These are phyloP conservation scores for Danionella dracula DNA, from an alignment of 2,797 vertebrate species.

Conservation along the genomic window DNA sequence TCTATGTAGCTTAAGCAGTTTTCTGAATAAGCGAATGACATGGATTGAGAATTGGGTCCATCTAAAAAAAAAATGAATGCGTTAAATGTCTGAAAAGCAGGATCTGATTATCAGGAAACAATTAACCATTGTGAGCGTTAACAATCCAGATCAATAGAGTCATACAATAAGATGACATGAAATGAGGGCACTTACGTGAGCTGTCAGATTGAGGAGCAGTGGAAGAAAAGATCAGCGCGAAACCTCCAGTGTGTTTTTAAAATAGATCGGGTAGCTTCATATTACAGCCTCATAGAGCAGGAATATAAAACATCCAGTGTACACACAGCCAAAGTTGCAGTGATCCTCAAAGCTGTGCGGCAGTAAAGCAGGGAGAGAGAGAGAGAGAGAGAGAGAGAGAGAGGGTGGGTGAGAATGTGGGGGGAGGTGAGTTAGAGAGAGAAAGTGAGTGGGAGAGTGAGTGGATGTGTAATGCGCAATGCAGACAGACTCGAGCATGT, in stretches of 20 bases:
- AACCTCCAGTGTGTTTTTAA: conserved; percentile 2
- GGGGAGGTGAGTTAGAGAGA: neutral
- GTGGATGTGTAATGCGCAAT: conserved; percentile 64
- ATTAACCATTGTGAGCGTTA: no score
- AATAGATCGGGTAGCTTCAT: neutral
- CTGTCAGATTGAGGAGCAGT: conserved; percentile 7
- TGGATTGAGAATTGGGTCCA: neutral
- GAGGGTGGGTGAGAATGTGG: neutral
- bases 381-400: conserved; percentile 14
- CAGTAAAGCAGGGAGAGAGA: conserved; percentile 16
- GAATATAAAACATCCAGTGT: neutral
- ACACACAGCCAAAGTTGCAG: conserved; percentile 14
- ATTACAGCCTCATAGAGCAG: conserved; percentile 7
- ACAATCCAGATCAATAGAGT: no score
- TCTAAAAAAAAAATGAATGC: neutral
- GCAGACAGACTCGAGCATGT: conserved; percentile 70
- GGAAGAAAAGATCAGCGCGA: neutral
- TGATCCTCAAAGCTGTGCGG: neutral
- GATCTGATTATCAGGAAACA: no score
- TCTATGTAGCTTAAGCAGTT: neutral
- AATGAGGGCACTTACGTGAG: conserved; percentile 28
- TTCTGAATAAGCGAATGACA: no score
- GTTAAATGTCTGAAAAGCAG: no score
- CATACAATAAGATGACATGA: neutral
- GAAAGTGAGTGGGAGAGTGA: conserved; percentile 31